A percentile compares a stretch with the other conserved stretches of the same genome.
Evolutionary conservation across 2,888 invertebrate species (phyloP).

Genomic region (Trachelus iudaicus): DNA sequence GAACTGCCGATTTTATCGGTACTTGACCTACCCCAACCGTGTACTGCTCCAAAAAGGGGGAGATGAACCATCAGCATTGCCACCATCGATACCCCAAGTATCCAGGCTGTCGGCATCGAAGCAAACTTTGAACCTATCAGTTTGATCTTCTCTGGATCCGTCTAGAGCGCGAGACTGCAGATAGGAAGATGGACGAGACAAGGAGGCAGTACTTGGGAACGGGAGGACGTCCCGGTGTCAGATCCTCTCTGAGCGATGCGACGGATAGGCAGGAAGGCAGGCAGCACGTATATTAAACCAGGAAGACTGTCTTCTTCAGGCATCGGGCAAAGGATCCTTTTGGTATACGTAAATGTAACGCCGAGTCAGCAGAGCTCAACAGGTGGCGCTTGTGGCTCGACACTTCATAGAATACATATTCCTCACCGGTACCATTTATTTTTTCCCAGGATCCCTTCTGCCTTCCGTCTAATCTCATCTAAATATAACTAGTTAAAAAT

Average conservation of each 20-base stretch:
- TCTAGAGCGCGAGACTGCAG: not conserved
- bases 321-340: not conserved
- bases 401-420: not conserved
- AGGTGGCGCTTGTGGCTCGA: conserved; percentile 1
- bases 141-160: not conserved
- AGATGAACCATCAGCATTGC: not conserved
- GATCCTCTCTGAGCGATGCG: not conserved
- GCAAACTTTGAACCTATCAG: not conserved
- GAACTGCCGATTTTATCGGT: not conserved
- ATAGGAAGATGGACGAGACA: not conserved
- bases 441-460: not conserved
- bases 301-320: not conserved
- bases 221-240: not conserved
- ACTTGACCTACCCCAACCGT: not conserved
- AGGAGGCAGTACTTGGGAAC: not conserved
- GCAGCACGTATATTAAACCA: not conserved
- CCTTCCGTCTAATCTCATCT: not conserved
- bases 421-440: not conserved
- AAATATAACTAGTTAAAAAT: not conserved
- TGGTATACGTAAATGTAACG: not conserved
- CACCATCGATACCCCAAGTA: not conserved
- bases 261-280: not conserved
- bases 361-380: not conserved
- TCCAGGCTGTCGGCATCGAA: not conserved
- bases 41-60: not conserved